Base-by-base conservation (phyloP, 92 coral and sea anemone genomes). In the Heliopora coerulea region DNA sequence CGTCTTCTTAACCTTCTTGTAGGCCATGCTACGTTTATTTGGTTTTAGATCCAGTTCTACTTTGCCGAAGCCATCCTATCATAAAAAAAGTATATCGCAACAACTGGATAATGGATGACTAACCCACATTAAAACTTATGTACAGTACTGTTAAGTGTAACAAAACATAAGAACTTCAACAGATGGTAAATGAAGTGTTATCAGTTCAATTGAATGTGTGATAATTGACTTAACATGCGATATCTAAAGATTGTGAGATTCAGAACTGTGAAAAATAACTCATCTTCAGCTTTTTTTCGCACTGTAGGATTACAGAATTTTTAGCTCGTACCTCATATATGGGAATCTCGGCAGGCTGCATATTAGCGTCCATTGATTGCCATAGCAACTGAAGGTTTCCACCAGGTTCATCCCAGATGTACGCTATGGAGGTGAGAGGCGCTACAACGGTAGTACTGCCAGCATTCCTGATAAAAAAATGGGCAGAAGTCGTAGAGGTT, bases 371-470 rank as follows among this genome's bases (percentile, higher is more conserved):
- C 66, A 73, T 86, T 1, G 98, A 89, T 78, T 93, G 88, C 98
- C 98, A 93, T 33, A 87, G 69, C 21, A 93, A 78, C 76, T 34
- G 64, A 13, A 96, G 85, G 31, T 56, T 78, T 2, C 86, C 82
- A 8, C 57, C 75, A 15, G 98, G 98, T 25, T 90, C 91, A 82
- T 93, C 98, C 98, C 98, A 93, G 9, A 89, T 85, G 79, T 90
- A 93, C 1, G 90, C 73, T 65, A 93, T 62, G 56, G 88, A 80
- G 62, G 73, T 78, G 72, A 85, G 67, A 10, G 98, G 91, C 40
- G 65, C 35, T 25, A 93, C 86, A n/a, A 93, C 65, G 8, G 86
- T 85, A 23, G 86, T 84, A 49, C 86, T 90, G 41, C 90, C 88
- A 7, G 72, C 54, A 62, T 80, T 74, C 72, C 97, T 91, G 84